A percentile compares a stretch with the other conserved stretches of the same genome.
phyloP scores from a whole-genome alignment of 2,888 invertebrate genomes.

The Ophioninae sp. region DNA sequence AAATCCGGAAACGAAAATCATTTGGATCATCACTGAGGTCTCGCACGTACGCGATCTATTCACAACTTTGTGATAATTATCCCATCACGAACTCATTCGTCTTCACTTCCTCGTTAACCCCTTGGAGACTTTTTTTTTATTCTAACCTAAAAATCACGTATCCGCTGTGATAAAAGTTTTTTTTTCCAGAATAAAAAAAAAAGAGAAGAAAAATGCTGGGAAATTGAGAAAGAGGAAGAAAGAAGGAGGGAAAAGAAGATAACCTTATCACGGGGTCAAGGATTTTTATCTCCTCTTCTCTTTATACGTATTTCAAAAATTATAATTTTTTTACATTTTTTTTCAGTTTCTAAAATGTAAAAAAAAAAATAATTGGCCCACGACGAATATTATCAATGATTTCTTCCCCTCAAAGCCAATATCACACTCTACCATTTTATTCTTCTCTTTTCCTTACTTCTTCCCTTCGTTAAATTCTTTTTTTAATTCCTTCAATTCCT shows the following conservation, averaged over 20 bases:
- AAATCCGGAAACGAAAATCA: conserved; percentile 3
- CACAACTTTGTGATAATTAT: conserved; percentile 39
- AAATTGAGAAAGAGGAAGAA: neutral
- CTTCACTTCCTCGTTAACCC: conserved; percentile 14
- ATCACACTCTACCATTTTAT: neutral
- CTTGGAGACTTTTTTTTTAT: neutral
- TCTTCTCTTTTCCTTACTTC: neutral
- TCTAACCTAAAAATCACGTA: conserved; percentile 21
- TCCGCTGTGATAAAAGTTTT: conserved; percentile 33
- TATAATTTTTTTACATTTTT: conserved; percentile 17
- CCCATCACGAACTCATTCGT: conserved; percentile 22
- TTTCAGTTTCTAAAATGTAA: neutral
- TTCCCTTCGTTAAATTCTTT: neutral
- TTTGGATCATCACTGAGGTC: neutral
- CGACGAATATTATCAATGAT: too few relatives aligned
- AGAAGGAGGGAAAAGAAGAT: conserved; percentile 22
- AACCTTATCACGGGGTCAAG: conserved; percentile 73
- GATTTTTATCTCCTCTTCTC: conserved; percentile 66
- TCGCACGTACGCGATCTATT: conserved; percentile 37
- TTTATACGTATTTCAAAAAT: conserved; percentile 10
- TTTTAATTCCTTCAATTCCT: neutral
- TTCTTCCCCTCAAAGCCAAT: too few relatives aligned
- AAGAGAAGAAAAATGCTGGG: neutral
- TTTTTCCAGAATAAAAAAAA: neutral
- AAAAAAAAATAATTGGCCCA: conserved; percentile 12